These are phyloP conservation scores for Drosophila varians DNA, from an alignment of 1,140 invertebrate species.

Conservation along the genomic window DNA sequence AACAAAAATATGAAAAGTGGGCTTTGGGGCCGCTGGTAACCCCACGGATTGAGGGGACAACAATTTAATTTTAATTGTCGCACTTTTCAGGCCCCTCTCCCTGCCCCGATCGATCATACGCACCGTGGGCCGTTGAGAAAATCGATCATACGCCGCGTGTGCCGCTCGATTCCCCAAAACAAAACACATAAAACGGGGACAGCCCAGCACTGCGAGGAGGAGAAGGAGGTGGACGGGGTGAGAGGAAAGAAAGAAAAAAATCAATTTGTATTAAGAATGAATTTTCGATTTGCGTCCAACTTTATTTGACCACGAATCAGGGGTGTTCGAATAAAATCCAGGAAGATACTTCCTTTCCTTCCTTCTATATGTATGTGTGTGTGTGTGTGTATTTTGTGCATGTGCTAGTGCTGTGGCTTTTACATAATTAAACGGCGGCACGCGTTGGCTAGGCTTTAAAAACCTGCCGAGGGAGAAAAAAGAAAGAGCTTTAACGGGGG, in stretches of 20 bases:
- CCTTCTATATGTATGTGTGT: neutral
- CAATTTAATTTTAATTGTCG: constrained; percentile 76
- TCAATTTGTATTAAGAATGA: constrained; percentile 78
- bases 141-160: constrained; percentile 47
- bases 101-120: constrained; percentile 3
- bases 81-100: constrained; percentile 35
- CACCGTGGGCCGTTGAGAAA: constrained; percentile 5
- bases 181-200: constrained; percentile 35
- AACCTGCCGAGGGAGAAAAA: constrained; percentile 32
- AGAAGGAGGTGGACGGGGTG: constrained; percentile 12
- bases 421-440: constrained; percentile 57
- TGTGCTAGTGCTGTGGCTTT: constrained; percentile 41
- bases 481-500: constrained; percentile 48
- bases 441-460: constrained; percentile 54
- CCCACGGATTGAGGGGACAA: constrained; percentile 46
- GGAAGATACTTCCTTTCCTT: constrained; percentile 29
- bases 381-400: constrained; percentile 19
- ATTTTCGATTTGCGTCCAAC: constrained; percentile 65
- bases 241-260: constrained; percentile 43
- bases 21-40: constrained; percentile 6
- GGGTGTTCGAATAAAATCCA: constrained; percentile 28
- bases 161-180: constrained; percentile 48
- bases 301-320: constrained; percentile 37
- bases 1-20: constrained; percentile 1
- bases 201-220: constrained; percentile 13